Evolutionary conservation across 92 coral and sea anemone genomes (phyloP), one percentile per base, ranked within the genome.

Genomic region (Phenganax stokvisi): DNA sequence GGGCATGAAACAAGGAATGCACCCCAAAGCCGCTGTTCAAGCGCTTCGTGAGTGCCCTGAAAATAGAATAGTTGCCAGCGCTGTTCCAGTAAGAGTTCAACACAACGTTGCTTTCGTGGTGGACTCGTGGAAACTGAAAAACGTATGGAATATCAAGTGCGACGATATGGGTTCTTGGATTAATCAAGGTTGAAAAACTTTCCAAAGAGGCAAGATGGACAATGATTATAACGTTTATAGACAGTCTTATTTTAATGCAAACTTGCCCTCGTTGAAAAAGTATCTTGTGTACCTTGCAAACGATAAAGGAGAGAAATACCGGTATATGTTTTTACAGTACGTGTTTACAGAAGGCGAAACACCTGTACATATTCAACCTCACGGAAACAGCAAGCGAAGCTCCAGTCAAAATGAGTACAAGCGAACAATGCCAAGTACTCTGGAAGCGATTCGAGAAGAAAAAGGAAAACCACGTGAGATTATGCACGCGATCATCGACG

Each of bases 91-190:
- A 10, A 75, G 59, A n/a, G 68, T 75, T 75, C 55, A 61, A 15
- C 71, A 75, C 54, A 75, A 53, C 54, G 31, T 30, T 30, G 80
- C 80, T 11, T 75, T 75, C 25, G 68, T 75, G 17, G 68, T 75
- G 7, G 80, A 75, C 62, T 52, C 80, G 0, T 75, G 80, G 80
- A 75, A 75, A 20, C 25, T 20, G 25, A 20, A 20, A 20, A 20
- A 20, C 0, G 25, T 20, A 20, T 20, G 25, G 25, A 2, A 75
- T 61, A 7, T 13, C 80, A 75, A 75, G 53, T 75, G 80, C 54
- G 80, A 75, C 53, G 80, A 75, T 30, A 75, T 75, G 80, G 80
- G 80, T 20, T 75, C 80, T 12, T 75, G 54, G 60, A 13, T 13
- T 8, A 56, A 56, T 56, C 60, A 56, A 56, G 0, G 60, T 56